Conservation (phyloP, 1,140 invertebrate species). For the Drosophila lacertosa region DNA sequence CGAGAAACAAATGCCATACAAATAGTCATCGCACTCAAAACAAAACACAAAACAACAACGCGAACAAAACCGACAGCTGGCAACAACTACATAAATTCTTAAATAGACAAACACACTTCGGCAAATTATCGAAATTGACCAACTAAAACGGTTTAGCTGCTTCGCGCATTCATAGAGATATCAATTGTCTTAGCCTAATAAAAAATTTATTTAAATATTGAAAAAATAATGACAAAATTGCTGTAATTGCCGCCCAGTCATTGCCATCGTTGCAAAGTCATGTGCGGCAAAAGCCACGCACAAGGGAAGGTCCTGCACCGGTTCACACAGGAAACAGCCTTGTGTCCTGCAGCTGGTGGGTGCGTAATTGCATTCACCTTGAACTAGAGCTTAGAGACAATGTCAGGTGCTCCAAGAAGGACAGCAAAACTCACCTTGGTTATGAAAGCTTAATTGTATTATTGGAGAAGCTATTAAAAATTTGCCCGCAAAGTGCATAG, state of each 20-base stretch:
- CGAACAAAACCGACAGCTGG: background rate
- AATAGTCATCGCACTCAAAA: conserved; percentile 19
- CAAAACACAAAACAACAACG: background rate
- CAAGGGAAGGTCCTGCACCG: conserved; percentile 4
- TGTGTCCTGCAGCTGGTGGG: background rate
- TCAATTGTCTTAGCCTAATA: conserved; percentile 1
- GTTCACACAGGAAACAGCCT: background rate
- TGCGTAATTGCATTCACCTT: background rate
- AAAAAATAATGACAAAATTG: conserved; percentile 21
- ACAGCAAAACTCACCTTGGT: too few relatives aligned
- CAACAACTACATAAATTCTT: background rate
- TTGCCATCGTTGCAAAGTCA: background rate
- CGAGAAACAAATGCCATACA: conserved; percentile 41
- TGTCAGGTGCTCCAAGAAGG: too few relatives aligned
- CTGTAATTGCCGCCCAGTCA: conserved; percentile 1
- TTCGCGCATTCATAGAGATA: too few relatives aligned
- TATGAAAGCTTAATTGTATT: too few relatives aligned
- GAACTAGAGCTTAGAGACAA: background rate
- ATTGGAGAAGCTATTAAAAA: too few relatives aligned
- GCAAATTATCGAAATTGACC: background rate
- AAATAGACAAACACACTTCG: background rate
- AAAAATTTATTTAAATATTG: conserved; percentile 18
- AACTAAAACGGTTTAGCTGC: background rate
- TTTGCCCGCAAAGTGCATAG: too few relatives aligned
- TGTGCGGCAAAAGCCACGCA: background rate